Percentiles rank a stretch among this genome's conserved stretches.
Conservation (phyloP, 2,797 vertebrate genomes). For the Craterocephalus amniculus region DNA sequence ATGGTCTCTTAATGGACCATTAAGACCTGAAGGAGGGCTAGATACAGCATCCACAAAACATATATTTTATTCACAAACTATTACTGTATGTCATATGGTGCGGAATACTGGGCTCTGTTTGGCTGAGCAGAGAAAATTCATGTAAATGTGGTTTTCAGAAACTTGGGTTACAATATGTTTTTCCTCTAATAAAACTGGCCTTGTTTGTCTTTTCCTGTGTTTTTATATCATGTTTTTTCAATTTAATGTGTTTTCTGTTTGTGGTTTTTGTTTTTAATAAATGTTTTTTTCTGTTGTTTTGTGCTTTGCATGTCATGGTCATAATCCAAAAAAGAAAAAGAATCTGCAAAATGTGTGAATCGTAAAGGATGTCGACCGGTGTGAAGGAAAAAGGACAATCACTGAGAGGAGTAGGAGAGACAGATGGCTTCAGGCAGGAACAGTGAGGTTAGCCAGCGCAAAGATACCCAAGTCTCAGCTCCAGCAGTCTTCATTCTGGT, state of each 20-base stretch:
- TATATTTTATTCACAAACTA: no score
- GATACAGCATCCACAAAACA: no score
- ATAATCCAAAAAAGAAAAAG: background rate
- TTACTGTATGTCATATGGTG: background rate
- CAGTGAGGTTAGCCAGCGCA: constrained; percentile 32
- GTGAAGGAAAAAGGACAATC: constrained; percentile 19
- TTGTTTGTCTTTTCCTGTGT: no score
- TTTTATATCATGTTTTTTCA: no score
- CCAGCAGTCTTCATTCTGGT: constrained; percentile 52
- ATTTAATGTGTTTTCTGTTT: background rate
- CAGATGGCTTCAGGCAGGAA: constrained; percentile 40
- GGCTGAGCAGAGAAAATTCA: no score
- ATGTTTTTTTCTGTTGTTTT: background rate
- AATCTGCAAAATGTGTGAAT: background rate
- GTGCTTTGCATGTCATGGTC: background rate
- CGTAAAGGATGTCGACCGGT: constrained; percentile 1
- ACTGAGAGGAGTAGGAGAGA: constrained; percentile 17
- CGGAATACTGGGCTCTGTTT: no score
- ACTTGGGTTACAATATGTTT: background rate
- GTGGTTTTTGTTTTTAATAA: background rate
- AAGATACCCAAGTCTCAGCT: constrained; percentile 27
- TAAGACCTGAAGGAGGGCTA: no score
- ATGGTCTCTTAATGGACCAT: no score
- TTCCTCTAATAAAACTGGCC: background rate
- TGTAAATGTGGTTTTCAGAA: background rate